These are phyloP conservation scores for Spilosoma lubricipeda DNA, from an alignment of 2,888 invertebrate species.

Conservation along the genomic window DNA sequence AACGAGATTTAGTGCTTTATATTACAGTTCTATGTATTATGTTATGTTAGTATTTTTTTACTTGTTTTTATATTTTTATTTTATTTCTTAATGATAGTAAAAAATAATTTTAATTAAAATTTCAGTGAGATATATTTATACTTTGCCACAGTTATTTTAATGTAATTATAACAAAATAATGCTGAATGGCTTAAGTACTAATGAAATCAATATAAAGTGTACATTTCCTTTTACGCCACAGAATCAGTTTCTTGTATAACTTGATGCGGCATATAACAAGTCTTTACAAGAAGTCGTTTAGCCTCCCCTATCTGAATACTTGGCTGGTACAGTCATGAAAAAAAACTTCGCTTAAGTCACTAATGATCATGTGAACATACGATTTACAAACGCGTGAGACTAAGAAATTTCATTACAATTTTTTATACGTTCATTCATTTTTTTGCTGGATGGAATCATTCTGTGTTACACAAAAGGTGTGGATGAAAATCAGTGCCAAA, in stretches of 20 bases:
- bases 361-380: no score
- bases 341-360: background rate
- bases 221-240: constrained; percentile 6
- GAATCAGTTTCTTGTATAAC: constrained; percentile 8
- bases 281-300: constrained; percentile 9
- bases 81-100: no score
- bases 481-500: no score
- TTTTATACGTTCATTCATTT: no score
- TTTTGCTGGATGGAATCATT: no score
- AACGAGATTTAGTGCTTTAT: background rate
- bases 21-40: background rate
- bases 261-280: constrained; percentile 7
- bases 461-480: no score
- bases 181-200: background rate
- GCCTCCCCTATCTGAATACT: constrained; percentile 6
- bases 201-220: background rate
- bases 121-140: background rate
- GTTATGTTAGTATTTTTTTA: no score
- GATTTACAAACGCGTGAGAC: no score
- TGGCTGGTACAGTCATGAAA: constrained; percentile 9
- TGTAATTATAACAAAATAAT: background rate
- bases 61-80: no score
- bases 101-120: no score
- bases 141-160: background rate
- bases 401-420: no score